Base-by-base conservation (phyloP, 2,797 vertebrate species). In the Sebastes nivosus region DNA sequence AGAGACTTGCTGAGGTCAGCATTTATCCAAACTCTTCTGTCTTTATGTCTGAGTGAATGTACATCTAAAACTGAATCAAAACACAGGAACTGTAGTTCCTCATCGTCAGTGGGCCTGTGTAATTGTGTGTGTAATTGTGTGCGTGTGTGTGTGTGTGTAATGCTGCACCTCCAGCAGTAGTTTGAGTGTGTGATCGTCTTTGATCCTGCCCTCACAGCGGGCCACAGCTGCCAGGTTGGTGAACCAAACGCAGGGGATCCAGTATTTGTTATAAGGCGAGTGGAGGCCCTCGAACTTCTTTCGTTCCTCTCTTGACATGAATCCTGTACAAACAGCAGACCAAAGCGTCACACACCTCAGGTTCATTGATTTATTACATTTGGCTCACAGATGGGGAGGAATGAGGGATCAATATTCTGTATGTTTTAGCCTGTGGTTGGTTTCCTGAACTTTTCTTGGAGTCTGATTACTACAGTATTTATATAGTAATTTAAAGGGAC, bases 171-270 rank as follows among this genome's bases (percentile, higher is more conserved):
- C 97, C 42, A 98, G 94, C 54, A 99, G 95, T 63, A 99, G 93
- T 68, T 98, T 98, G 63, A 98, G 96, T 14, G 97, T 96, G 22
- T 94, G 94, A 84, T 97, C 97, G 1, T 99, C 98, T 25, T 95
- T 96, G 70, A 99, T 95, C 12, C 97, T 87, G 8, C 97, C 97
- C 86, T 99, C 98, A 0, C 95, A 94, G 77, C 97, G 95, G 1
- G 98, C 98, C 82, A 96, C 94, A 0, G 96, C 96, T 0, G 95
- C 97, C 92, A 99, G 93, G 73, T 97, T 99, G 76, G 96, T 95
- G 89, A 99, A 98, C 98, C 98, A 99, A 18, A 98, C 95, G 1
- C 97, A 99, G 0, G 98, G 98, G 5, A 98, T 96, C 98, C 98
- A 98, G 90, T 97, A 99, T 67, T 98, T 98, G 87, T 99, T 99